phyloP scores from a whole-genome alignment of 2,888 invertebrate species.

The Dascillus cervinus region DNA sequence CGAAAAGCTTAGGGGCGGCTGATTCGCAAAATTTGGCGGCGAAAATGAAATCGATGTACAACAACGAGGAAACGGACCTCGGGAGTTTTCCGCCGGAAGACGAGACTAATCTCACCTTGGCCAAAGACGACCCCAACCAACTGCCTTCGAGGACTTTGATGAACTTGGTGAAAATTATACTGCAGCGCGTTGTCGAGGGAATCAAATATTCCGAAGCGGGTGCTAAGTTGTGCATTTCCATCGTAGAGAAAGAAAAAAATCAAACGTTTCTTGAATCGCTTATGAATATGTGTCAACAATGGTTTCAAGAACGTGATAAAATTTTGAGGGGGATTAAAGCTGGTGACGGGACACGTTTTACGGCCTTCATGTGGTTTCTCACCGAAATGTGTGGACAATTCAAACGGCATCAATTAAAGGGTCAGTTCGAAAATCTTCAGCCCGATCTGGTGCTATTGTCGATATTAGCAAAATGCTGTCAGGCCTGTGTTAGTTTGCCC shows the following conservation, averaged over 20 bases:
- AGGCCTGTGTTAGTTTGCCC: slow-evolving; percentile 77
- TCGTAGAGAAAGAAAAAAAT: slow-evolving; percentile 79
- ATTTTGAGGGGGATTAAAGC: slow-evolving; percentile 46
- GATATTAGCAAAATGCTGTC: slow-evolving; percentile 81
- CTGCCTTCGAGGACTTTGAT: slow-evolving; percentile 67
- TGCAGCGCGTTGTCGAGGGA: slow-evolving; percentile 74
- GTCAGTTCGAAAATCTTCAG: slow-evolving; percentile 51
- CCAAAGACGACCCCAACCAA: slow-evolving; percentile 75
- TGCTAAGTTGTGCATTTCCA: slow-evolving; percentile 76
- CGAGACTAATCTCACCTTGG: slow-evolving; percentile 65
- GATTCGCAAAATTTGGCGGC: slow-evolving; percentile 62
- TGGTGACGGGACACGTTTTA: slow-evolving; percentile 62
- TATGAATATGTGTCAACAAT: slow-evolving; percentile 79
- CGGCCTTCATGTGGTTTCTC: slow-evolving; percentile 82
- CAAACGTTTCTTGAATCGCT: slow-evolving; percentile 86
- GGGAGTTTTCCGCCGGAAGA: slow-evolving; percentile 68
- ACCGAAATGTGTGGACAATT: slow-evolving; percentile 87
- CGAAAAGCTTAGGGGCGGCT: slow-evolving; percentile 73
- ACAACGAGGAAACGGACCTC: slow-evolving; percentile 65
- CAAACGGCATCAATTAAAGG: slow-evolving; percentile 56
- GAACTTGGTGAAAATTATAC: slow-evolving; percentile 76
- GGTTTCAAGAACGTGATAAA: slow-evolving; percentile 74
- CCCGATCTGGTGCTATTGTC: slow-evolving; percentile 72
- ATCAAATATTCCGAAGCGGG: slow-evolving; percentile 71
- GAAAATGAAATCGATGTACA: slow-evolving; percentile 52